phyloP scores from a whole-genome alignment of 2,113 vertebrate genomes.

The Oxyruncus cristatus region DNA sequence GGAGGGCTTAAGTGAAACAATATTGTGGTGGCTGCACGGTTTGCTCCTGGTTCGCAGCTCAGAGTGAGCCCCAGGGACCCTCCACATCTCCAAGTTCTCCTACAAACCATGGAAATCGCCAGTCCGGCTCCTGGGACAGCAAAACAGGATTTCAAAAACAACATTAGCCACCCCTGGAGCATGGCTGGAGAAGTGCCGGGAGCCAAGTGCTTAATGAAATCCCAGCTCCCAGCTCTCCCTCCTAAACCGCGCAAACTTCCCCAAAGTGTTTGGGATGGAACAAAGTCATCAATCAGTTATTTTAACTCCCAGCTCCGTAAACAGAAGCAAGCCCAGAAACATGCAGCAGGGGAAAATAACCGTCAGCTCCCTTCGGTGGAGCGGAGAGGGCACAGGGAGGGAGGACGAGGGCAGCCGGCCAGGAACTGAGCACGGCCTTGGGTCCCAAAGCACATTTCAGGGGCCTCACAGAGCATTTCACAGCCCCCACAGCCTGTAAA shows the following conservation, averaged over 20 bases:
- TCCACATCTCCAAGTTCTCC: neutral
- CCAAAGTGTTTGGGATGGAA: constrained; percentile 60
- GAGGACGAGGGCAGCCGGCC: neutral
- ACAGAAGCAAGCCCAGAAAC: constrained; percentile 51
- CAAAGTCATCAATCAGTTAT: constrained; percentile 66
- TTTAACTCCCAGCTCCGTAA: constrained; percentile 58
- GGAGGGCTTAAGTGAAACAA: constrained; percentile 39
- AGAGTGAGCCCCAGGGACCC: neutral
- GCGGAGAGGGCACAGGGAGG: neutral
- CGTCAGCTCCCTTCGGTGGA: constrained; percentile 1
- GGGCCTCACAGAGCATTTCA: neutral
- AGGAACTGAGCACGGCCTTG: accelerated
- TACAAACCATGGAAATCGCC: constrained; percentile 7
- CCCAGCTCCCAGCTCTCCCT: constrained; percentile 37
- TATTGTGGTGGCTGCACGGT: neutral
- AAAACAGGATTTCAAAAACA: constrained; percentile 56
- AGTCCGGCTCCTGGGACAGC: neutral
- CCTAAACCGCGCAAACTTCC: constrained; percentile 37
- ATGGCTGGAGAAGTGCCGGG: neutral
- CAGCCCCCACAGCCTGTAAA: neutral
- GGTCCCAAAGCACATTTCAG: neutral
- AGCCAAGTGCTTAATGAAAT: constrained; percentile 51
- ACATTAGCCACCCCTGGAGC: constrained; percentile 53
- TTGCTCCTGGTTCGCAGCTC: constrained; percentile 1
- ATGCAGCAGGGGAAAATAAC: constrained; percentile 51